Evolutionary conservation across 2,113 vertebrate genomes (phyloP).

Genomic region (Phalacrocorax aristotelis): DNA sequence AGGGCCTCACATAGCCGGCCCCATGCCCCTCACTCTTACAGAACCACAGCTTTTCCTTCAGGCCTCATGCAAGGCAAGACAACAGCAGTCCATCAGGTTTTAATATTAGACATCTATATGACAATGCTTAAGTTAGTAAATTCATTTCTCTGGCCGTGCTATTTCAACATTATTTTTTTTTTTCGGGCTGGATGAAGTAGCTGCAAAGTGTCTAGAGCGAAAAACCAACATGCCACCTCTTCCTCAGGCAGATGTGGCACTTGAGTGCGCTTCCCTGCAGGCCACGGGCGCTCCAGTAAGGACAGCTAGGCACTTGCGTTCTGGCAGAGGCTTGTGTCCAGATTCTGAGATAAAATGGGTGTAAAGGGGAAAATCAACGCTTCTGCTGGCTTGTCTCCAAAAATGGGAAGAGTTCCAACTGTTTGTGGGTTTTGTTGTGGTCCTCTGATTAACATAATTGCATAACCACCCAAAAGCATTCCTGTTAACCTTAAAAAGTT

Average conservation of each 20-base stretch:
- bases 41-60: background rate
- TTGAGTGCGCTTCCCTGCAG: background rate
- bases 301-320: background rate
- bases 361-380: background rate
- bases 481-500: background rate
- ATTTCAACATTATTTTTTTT: background rate
- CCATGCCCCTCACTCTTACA: accelerated
- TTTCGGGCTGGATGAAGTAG: background rate
- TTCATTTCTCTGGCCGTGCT: background rate
- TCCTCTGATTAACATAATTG: background rate
- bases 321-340: background rate
- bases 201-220: accelerated
- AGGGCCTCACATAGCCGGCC: background rate
- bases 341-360: background rate
- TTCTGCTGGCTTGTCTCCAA: background rate
- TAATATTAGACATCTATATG: background rate
- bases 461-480: background rate
- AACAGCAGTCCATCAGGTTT: accelerated
- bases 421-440: background rate
- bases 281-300: accelerated
- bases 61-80: background rate
- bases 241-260: background rate
- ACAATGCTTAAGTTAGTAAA: background rate
- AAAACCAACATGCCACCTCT: background rate
- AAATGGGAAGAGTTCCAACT: background rate